A percentile compares a stretch with the other conserved stretches of the same genome.
phyloP scores from a whole-genome alignment of 1,140 invertebrate genomes.

The Drosophila kurseongensis region DNA sequence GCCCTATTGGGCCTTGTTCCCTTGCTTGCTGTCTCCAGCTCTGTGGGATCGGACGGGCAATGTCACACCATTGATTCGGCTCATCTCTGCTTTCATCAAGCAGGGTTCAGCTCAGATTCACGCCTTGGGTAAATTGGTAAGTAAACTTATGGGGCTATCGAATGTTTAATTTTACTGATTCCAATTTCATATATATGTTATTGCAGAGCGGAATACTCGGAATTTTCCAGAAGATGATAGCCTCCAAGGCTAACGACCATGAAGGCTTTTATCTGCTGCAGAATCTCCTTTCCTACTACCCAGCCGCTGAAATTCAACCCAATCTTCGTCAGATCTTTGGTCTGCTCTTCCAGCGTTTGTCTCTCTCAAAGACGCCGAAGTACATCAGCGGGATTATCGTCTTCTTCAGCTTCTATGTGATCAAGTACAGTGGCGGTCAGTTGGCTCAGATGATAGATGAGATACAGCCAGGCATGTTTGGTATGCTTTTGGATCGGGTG shows the following conservation, averaged over 20 bases:
- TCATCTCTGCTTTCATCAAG: constrained; percentile 94
- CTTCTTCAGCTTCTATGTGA: constrained; percentile 94
- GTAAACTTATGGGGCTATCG: neutral
- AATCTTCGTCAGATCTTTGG: constrained; percentile 96
- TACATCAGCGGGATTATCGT: constrained; percentile 95
- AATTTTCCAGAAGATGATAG: constrained; percentile 98
- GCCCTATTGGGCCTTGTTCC: constrained; percentile 95
- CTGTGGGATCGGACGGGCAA: constrained; percentile 97
- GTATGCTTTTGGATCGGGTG: constrained; percentile 96
- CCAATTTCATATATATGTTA: neutral
- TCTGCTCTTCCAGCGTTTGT: constrained; percentile 95
- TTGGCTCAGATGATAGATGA: constrained; percentile 93
- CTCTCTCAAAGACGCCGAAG: constrained; percentile 97
- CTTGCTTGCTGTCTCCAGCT: constrained; percentile 93
- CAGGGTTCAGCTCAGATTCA: constrained; percentile 91
- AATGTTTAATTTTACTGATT: neutral
- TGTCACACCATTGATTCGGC: constrained; percentile 94
- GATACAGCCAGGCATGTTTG: constrained; percentile 97
- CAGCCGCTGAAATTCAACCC: constrained; percentile 87
- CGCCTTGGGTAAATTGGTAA: constrained; percentile 88
- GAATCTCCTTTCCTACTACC: constrained; percentile 91
- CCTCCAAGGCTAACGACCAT: constrained; percentile 97
- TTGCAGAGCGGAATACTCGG: constrained; percentile 93
- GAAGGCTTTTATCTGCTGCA: constrained; percentile 97
- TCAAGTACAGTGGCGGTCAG: constrained; percentile 90